Percentiles rank a stretch among this genome's conserved stretches.
Evolutionary conservation across 2,797 vertebrate species (phyloP).

Genomic region (Dicrostonyx torquatus): DNA sequence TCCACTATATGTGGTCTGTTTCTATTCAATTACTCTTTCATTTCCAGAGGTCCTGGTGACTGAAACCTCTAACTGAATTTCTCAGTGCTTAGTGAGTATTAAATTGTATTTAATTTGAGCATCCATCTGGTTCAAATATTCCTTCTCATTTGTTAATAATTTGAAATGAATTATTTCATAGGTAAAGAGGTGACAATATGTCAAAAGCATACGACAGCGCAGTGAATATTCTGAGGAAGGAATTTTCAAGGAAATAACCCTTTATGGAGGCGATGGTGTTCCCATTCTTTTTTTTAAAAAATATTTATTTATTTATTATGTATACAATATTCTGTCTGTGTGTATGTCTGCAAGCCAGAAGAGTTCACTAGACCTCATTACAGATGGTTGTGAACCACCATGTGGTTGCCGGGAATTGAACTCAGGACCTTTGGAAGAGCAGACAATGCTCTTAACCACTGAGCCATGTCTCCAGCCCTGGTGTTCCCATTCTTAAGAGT

Average conservation of each 20-base stretch:
- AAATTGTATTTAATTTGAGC: constrained; percentile 30
- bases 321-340: no score
- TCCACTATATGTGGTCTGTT: not conserved
- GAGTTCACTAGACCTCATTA: no score
- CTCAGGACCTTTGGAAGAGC: no score
- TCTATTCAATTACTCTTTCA: not conserved
- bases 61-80: constrained; percentile 14
- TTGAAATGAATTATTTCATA: constrained; percentile 8
- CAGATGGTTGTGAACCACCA: no score
- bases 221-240: not conserved
- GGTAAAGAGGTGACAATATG: not conserved
- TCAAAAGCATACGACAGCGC: not conserved
- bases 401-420: no score
- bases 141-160: not conserved
- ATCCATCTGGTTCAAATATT: not conserved
- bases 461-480: no score
- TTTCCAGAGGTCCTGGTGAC: not conserved
- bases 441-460: no score
- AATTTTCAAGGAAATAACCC: not conserved
- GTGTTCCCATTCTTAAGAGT: not conserved
- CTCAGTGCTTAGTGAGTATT: constrained; percentile 31
- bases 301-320: no score
- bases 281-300: no score
- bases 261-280: not conserved
- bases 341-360: no score